phyloP scores from a whole-genome alignment of 2,113 vertebrate genomes.

The Gadus macrocephalus region DNA sequence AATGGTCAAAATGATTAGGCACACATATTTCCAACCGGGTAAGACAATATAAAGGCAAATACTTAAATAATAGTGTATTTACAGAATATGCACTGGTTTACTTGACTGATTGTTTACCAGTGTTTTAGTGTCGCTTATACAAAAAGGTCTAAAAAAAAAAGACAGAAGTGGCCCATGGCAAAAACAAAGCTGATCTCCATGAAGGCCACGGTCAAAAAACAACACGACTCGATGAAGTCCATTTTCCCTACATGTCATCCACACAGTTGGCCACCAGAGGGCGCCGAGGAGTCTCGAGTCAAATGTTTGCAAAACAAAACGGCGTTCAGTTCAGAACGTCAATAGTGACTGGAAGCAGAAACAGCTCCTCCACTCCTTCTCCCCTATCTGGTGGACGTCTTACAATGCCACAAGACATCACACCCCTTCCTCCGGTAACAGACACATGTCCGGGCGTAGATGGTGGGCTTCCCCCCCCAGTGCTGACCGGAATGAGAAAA shows the following conservation, averaged over 20 bases:
- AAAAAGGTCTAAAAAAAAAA: not conserved
- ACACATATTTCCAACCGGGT: constrained; percentile 48
- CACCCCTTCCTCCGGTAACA: no score
- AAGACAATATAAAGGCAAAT: constrained; percentile 42
- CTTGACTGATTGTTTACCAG: constrained; percentile 44
- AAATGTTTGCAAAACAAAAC: not conserved
- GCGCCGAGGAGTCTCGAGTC: constrained; percentile 9
- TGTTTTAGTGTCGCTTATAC: constrained; percentile 59
- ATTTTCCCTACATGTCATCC: constrained; percentile 5
- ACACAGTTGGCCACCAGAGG: constrained; percentile 20
- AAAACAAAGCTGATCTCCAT: constrained; percentile 22
- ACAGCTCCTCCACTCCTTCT: no score
- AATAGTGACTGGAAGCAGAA: no score
- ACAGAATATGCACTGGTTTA: constrained; percentile 39
- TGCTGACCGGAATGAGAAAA: no score
- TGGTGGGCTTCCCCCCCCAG: no score
- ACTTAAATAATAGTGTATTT: constrained; percentile 65
- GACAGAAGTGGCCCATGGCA: constrained; percentile 34
- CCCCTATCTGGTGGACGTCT: no score
- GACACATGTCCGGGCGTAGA: no score
- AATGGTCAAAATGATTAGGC: constrained; percentile 53
- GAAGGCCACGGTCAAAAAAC: not conserved
- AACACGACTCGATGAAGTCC: constrained; percentile 17
- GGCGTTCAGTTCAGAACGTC: no score
- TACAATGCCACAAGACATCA: no score